Base-by-base conservation (phyloP, 2,888 invertebrate species). In the Elaeidobius kamerunicus region DNA sequence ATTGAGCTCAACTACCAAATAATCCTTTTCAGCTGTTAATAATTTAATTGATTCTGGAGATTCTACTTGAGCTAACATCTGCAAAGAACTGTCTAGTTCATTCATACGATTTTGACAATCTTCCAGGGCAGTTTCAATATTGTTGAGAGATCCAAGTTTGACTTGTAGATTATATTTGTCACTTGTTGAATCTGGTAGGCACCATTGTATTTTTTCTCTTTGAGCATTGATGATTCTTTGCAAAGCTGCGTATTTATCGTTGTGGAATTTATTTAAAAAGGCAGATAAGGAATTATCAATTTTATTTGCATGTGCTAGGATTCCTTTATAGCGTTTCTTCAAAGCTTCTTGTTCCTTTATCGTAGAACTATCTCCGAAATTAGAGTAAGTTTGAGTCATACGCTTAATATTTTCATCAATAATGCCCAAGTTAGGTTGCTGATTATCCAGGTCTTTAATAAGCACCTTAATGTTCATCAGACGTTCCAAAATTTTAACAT, bases 151-250 rank as follows among this genome's bases (percentile, higher is more conserved):
- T 1, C 88, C 84, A 63, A 87, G 80, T 74, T 96, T 96, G 0
- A 93, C 91, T 76, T 95, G 92, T 19, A 95, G 78, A 68, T 92
- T 93, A 69, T 94, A 95, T 69, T 87, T 87, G 67, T 96, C 95
- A 65, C 91, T 92, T 23, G 86, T 84, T 1, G 86, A 81, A 67
- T 95, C 94, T 0, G 92, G 91, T 65, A 86, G 81, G 69, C 95
- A 96, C 93, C 95, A 95, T 11, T 84, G 79, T 1, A 92, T 84
- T 72, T 95, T 95, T 67, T 96, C 95, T 57, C 86, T 86, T 59
- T 89, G 84, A 1, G 88, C 85, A 43, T 82, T 79, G 7, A 95
- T 80, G 67, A 90, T 84, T 62, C 92, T 81, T 63, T 90, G 87
- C 28, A 93, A 78, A 67, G 87, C 86, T 39, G 83, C 83, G 50